Conservation (phyloP, 2,888 invertebrate genomes). For the Meloe dianella region DNA sequence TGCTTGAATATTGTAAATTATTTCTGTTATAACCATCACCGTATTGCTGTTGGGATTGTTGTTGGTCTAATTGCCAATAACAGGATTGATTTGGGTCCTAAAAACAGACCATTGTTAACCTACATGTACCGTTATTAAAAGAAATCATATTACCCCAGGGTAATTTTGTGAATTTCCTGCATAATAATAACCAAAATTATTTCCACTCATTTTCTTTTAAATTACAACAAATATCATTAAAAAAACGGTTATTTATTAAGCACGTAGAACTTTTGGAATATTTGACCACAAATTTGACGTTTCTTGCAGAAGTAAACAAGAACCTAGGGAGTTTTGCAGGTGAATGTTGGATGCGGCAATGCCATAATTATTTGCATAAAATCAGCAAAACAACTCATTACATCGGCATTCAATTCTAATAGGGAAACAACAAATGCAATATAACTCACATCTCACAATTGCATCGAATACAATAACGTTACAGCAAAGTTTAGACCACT, state of each 20-base stretch:
- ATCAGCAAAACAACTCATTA: no score
- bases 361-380: background rate
- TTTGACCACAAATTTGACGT: no score
- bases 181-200: slow-evolving; percentile 31
- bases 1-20: slow-evolving; percentile 13
- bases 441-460: no score
- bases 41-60: slow-evolving; percentile 26
- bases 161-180: slow-evolving; percentile 23
- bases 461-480: no score
- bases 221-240: background rate
- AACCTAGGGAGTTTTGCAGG: background rate
- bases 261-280: no score
- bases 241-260: no score
- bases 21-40: slow-evolving; percentile 16
- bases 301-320: background rate
- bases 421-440: no score
- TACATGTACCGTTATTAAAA: slow-evolving; percentile 3
- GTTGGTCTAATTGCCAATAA: slow-evolving; percentile 24
- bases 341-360: background rate
- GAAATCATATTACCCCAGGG: slow-evolving; percentile 16
- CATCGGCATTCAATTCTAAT: no score
- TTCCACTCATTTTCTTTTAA: slow-evolving; percentile 23
- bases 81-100: slow-evolving; percentile 27
- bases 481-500: no score
- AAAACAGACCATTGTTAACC: slow-evolving; percentile 6